phyloP scores from a whole-genome alignment of 2,113 vertebrate genomes.

The Ammodytes marinus region DNA sequence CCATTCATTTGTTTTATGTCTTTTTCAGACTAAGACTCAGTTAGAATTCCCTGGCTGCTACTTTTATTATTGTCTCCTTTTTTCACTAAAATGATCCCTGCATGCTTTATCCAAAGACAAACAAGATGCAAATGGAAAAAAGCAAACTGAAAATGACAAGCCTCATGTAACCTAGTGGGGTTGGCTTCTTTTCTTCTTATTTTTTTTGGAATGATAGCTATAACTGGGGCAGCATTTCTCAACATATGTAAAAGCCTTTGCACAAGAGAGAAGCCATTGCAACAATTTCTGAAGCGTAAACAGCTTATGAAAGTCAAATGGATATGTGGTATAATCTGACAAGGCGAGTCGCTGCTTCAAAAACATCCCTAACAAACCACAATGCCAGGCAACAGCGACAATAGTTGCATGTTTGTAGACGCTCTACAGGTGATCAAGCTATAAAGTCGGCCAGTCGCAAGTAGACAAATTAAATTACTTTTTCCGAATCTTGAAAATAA shows the following conservation, averaged over 20 bases:
- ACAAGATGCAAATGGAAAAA: slow-evolving; percentile 54
- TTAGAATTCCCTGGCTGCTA: neutral
- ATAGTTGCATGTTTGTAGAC: slow-evolving; percentile 68
- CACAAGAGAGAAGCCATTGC: slow-evolving; percentile 84
- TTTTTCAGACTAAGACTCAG: neutral
- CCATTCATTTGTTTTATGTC: slow-evolving; percentile 5
- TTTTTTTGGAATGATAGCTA: slow-evolving; percentile 79
- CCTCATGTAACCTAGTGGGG: slow-evolving; percentile 61
- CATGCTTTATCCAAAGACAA: slow-evolving; percentile 49
- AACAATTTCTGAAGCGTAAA: slow-evolving; percentile 87
- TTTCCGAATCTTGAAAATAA: neutral
- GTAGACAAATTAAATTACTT: slow-evolving; percentile 55
- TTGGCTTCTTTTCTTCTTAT: slow-evolving; percentile 26
- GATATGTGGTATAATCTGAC: slow-evolving; percentile 89
- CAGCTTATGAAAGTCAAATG: slow-evolving; percentile 90
- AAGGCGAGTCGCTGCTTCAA: slow-evolving; percentile 82
- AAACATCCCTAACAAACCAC: slow-evolving; percentile 85
- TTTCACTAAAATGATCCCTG: slow-evolving; percentile 34
- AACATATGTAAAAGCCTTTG: slow-evolving; percentile 86
- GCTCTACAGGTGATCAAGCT: slow-evolving; percentile 72
- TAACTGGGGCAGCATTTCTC: slow-evolving; percentile 79
- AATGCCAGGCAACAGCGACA: slow-evolving; percentile 71
- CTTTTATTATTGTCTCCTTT: slow-evolving; percentile 32
- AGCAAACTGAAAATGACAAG: slow-evolving; percentile 68
- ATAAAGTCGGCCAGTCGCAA: slow-evolving; percentile 31